These are phyloP conservation scores for Drosophila seguyi DNA, from an alignment of 1,140 invertebrate species.

Conservation along the genomic window DNA sequence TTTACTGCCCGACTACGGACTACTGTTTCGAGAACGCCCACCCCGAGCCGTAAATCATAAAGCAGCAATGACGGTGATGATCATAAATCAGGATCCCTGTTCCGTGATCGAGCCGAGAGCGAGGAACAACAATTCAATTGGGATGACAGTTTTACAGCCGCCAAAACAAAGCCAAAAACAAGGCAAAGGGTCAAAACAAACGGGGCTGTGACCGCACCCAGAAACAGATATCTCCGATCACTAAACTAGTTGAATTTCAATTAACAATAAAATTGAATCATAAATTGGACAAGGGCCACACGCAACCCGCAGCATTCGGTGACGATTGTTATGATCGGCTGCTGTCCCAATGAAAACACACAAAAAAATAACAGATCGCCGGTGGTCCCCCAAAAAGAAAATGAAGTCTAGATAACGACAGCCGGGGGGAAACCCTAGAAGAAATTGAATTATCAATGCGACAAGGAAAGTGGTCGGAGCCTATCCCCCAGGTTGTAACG, in stretches of 20 bases:
- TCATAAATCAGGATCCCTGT: slow-evolving; percentile 73
- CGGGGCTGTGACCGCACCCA: slow-evolving; percentile 54
- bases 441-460: slow-evolving; percentile 81
- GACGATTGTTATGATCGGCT: slow-evolving; percentile 80
- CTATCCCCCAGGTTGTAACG: slow-evolving; percentile 44
- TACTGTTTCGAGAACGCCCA: slow-evolving; percentile 48
- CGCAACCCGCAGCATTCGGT: slow-evolving; percentile 65
- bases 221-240: slow-evolving; percentile 39
- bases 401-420: slow-evolving; percentile 70
- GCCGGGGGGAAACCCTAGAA: slow-evolving; percentile 37
- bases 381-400: slow-evolving; percentile 71
- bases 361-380: slow-evolving; percentile 47
- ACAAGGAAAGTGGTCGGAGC: slow-evolving; percentile 59
- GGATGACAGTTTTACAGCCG: slow-evolving; percentile 70
- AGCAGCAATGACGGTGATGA: slow-evolving; percentile 38
- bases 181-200: slow-evolving; percentile 47
- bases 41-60: slow-evolving; percentile 15
- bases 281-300: slow-evolving; percentile 75
- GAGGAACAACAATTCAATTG: slow-evolving; percentile 57
- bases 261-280: slow-evolving; percentile 85
- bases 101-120: slow-evolving; percentile 2
- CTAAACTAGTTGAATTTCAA: slow-evolving; percentile 84
- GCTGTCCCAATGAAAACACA: slow-evolving; percentile 17
- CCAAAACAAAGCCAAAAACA: slow-evolving; percentile 52
- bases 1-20: slow-evolving; percentile 54